Evolutionary conservation across 2,888 invertebrate species (phyloP).

Genomic region (Caenorhabditis sp.): DNA sequence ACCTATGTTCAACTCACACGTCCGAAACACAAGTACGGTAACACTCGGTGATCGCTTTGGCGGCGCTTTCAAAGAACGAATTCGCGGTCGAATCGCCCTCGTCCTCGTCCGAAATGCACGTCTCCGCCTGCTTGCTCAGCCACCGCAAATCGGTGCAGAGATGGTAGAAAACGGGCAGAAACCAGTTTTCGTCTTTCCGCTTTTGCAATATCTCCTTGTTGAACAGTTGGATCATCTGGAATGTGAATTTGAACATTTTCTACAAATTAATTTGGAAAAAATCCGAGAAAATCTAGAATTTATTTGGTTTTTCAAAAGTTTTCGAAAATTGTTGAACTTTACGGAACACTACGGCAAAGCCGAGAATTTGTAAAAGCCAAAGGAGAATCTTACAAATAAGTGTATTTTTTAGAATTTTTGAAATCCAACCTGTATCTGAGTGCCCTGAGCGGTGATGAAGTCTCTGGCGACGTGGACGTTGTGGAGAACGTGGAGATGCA

Average conservation of each 20-base stretch:
- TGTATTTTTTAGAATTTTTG: neutral
- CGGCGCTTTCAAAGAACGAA: slow-evolving; percentile 71
- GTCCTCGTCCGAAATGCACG: slow-evolving; percentile 59
- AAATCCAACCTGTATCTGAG: no score
- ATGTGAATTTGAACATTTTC: no score
- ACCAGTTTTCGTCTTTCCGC: slow-evolving; percentile 95
- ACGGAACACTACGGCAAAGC: no score
- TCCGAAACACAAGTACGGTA: slow-evolving; percentile 76
- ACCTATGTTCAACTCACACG: slow-evolving; percentile 67
- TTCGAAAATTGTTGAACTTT: no score
- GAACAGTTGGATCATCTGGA: slow-evolving; percentile 73
- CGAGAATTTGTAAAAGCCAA: no score
- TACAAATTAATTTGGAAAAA: no score
- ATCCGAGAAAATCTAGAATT: neutral
- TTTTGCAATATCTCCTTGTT: slow-evolving; percentile 85
- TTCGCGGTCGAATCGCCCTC: slow-evolving; percentile 60
- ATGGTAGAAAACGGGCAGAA: slow-evolving; percentile 91
- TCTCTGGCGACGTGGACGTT: slow-evolving; percentile 61
- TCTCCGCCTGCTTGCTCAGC: slow-evolving; percentile 80
- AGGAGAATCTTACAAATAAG: no score
- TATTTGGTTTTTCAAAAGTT: no score
- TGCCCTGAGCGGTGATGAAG: slow-evolving; percentile 63
- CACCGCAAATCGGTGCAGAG: slow-evolving; percentile 91
- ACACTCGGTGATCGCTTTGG: slow-evolving; percentile 73
- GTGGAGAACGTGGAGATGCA: slow-evolving; percentile 71